Base-by-base conservation (phyloP, 1,140 invertebrate species). In the Bombus waltoni region DNA sequence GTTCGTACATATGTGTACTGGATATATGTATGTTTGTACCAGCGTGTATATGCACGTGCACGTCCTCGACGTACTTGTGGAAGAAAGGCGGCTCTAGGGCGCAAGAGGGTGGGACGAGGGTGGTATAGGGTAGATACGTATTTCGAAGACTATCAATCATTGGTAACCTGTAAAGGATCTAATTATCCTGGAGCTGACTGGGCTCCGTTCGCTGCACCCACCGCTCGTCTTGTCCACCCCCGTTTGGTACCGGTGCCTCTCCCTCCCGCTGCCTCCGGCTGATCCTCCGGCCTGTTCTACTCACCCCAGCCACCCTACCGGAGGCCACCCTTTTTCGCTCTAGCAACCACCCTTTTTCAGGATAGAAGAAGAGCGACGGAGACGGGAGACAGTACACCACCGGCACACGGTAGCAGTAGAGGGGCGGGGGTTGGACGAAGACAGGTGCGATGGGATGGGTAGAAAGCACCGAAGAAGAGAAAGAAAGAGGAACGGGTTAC, bases 121-220 rank as follows among this genome's bases (percentile, higher is more conserved):
- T 65, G 66, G 81, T 59, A 80, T n/a, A 75, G 89, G 78, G 80
- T 80, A 44, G 87, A 70, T 89, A 91, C 89, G 90, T 91, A 90
- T 91, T 91, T 91, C 90, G 89, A 91, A 91, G 90, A 91, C 90
- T 91, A 91, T 91, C 90, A 92, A 92, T 92, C 87, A 92, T 92
- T 92, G 87, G 88, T 91, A 92, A 92, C 91, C 88, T 90, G 91
- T 92, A 90, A 91, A 92, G 90, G 90, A 92, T 92, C 91, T 92
- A 92, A 92, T 92, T 92, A 92, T 91, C 90, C 88, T 88, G 90
- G 88, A 92, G 91, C 90, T 90, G 90, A 91, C 88, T 91, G 87
- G 91, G 88, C 91, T 90, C 90, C 90, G 84, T 89, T 89, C 90
- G 86, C 80, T 86, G 89, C 89, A 75, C 89, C 83, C 88, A 89